phyloP scores from a whole-genome alignment of 2,888 invertebrate species.

The Ptycholaimellus sp. region DNA sequence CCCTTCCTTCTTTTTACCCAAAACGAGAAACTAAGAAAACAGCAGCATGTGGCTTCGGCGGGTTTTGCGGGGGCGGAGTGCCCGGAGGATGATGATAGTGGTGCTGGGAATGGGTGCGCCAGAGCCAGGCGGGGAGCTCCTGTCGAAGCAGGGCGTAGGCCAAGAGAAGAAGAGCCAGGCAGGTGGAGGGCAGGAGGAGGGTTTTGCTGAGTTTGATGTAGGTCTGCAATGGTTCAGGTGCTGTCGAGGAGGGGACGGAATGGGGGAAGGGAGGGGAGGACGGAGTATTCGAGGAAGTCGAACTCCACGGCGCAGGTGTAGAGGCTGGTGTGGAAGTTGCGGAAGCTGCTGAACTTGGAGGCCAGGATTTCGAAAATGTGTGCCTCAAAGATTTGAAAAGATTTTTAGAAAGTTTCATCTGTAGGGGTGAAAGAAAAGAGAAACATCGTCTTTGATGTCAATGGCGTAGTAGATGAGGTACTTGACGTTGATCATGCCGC shows the following conservation, averaged over 20 bases:
- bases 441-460: slow-evolving; percentile 10
- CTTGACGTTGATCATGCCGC: slow-evolving; percentile 1
- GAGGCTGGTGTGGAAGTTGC: slow-evolving; percentile 48
- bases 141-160: too few relatives aligned
- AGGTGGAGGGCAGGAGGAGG: slow-evolving; percentile 8
- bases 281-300: slow-evolving; percentile 41
- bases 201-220: slow-evolving; percentile 6
- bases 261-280: slow-evolving; percentile 3
- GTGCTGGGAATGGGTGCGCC: slow-evolving; percentile 1
- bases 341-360: slow-evolving; percentile 44
- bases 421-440: slow-evolving; percentile 3
- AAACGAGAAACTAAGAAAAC: too few relatives aligned
- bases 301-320: slow-evolving; percentile 55
- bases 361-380: slow-evolving; percentile 48
- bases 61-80: background rate
- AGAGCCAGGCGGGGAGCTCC: slow-evolving; percentile 7
- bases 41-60: slow-evolving; percentile 4
- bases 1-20: too few relatives aligned
- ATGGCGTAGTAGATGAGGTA: slow-evolving; percentile 4
- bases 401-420: too few relatives aligned
- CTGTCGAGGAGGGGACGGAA: too few relatives aligned
- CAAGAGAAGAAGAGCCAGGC: slow-evolving; percentile 2
- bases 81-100: background rate
- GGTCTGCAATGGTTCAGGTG: too few relatives aligned
- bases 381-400: slow-evolving; percentile 31